phyloP scores from a whole-genome alignment of 2,797 vertebrate genomes.

The Onychomys leucogaster region DNA sequence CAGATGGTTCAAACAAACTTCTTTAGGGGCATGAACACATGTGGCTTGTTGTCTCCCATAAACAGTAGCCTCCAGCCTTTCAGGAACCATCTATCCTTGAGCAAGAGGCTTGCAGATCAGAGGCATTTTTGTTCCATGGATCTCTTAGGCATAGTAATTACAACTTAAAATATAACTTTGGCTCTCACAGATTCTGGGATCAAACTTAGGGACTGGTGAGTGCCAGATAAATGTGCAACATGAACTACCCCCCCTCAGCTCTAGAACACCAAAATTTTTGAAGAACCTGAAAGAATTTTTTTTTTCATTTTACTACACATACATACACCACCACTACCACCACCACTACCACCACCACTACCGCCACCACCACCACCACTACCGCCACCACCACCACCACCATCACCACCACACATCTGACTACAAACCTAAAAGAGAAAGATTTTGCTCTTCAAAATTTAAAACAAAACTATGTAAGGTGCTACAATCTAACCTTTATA shows the following conservation, averaged over 20 bases:
- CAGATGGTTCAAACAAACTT: neutral
- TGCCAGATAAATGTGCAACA: neutral
- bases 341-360: too few relatives aligned
- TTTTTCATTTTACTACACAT: neutral
- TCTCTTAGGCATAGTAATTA: neutral
- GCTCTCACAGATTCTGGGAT: neutral
- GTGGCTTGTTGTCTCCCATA: neutral
- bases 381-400: too few relatives aligned
- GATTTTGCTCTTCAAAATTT: neutral
- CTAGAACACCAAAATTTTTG: neutral
- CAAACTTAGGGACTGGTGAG: neutral
- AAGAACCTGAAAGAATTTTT: neutral
- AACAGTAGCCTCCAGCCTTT: neutral
- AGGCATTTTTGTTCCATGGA: neutral
- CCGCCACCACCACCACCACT: too few relatives aligned
- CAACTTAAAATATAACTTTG: neutral
- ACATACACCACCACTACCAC: too few relatives aligned
- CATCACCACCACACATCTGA: neutral
- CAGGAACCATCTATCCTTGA: neutral
- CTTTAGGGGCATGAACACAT: neutral
- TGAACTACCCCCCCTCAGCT: neutral
- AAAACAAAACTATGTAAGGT: neutral
- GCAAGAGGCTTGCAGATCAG: neutral
- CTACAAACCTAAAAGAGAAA: slow-evolving; percentile 24
- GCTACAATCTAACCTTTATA: neutral